Conservation (phyloP, 2,888 invertebrate species). For the Hartigia nigra region DNA sequence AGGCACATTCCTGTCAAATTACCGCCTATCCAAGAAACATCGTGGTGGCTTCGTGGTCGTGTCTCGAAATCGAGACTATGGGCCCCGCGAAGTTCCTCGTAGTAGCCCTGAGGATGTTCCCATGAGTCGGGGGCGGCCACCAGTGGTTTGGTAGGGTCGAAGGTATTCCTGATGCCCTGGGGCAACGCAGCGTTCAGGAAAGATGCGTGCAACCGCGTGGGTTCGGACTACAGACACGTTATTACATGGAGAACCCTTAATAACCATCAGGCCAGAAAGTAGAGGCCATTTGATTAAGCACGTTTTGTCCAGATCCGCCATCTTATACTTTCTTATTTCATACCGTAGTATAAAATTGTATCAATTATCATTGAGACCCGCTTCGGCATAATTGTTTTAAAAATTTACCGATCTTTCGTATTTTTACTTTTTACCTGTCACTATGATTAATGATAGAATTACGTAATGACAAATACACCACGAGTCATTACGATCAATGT, state of each 20-base stretch:
- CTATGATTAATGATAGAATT: background rate
- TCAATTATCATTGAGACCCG: background rate
- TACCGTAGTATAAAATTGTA: background rate
- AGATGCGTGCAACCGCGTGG: conserved; percentile 45
- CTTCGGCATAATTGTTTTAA: background rate
- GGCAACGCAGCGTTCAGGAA: conserved; percentile 32
- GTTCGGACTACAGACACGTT: conserved; percentile 36
- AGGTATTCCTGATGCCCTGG: conserved; percentile 32
- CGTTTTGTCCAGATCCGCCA: background rate
- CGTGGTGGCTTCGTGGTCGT: conserved; percentile 14
- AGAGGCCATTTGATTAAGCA: background rate
- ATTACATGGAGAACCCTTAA: conserved; percentile 40
- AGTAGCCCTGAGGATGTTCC: conserved; percentile 53
- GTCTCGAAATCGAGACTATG: conserved; percentile 29
- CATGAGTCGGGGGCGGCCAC: conserved; percentile 58
- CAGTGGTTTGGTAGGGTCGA: conserved; percentile 35
- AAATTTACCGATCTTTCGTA: background rate
- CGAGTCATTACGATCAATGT: background rate
- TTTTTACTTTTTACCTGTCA: background rate
- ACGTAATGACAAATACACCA: background rate
- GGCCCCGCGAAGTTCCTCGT: conserved; percentile 15
- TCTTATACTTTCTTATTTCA: background rate
- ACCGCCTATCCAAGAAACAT: conserved; percentile 18
- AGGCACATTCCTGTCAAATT: conserved; percentile 43
- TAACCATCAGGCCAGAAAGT: conserved; percentile 25